Percentiles rank a stretch among this genome's conserved stretches.
phyloP scores from a whole-genome alignment of 2,888 invertebrate species.

The Noctua janthe region DNA sequence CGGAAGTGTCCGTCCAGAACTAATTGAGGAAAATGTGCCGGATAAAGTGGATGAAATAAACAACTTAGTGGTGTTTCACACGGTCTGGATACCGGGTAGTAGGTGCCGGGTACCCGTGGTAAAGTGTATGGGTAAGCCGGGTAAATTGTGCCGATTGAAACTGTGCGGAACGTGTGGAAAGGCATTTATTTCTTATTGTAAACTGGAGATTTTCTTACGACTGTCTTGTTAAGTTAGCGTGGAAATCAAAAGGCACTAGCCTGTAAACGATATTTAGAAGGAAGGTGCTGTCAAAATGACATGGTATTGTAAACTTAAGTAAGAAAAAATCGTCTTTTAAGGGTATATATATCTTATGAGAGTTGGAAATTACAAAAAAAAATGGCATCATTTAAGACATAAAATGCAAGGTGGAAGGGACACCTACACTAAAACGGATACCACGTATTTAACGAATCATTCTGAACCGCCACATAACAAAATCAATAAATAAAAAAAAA shows the following conservation, averaged over 20 bases:
- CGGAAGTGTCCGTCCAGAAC: constrained; percentile 28
- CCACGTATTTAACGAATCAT: too few species aligned
- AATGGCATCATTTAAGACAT: too few species aligned
- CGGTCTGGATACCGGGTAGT: not conserved
- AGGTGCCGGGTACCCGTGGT: not conserved
- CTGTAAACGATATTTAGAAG: not conserved
- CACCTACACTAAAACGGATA: too few species aligned
- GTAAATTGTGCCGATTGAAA: not conserved
- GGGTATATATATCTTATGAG: too few species aligned
- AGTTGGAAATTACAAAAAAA: too few species aligned
- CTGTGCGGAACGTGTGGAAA: not conserved
- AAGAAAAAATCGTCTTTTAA: not conserved
- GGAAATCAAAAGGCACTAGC: not conserved
- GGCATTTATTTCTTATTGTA: not conserved
- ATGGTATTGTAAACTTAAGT: not conserved
- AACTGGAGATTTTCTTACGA: not conserved
- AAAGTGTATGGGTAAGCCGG: not conserved
- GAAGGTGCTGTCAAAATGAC: not conserved
- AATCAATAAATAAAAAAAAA: too few species aligned
- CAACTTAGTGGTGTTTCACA: constrained; percentile 23
- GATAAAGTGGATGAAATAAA: constrained; percentile 43
- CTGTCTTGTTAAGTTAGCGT: not conserved
- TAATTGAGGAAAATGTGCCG: constrained; percentile 53
- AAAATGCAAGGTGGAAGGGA: too few species aligned
- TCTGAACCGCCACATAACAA: too few species aligned